phyloP scores from a whole-genome alignment of 30 jellyfish, hydroid and myxozoan species.

The Turritopsis rubra region DNA sequence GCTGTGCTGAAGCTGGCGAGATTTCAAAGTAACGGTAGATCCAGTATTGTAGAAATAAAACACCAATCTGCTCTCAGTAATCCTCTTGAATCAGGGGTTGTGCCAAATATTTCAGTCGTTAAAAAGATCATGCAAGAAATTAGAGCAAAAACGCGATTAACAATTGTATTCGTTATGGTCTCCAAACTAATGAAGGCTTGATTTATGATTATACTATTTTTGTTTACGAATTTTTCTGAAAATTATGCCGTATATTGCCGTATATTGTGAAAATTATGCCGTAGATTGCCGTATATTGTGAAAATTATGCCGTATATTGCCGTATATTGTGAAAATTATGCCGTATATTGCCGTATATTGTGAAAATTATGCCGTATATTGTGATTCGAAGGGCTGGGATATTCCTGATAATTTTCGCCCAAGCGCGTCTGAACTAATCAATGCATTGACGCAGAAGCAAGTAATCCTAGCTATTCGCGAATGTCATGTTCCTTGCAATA shows the following conservation, averaged over 20 bases:
- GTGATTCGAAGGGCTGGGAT: slow-evolving; percentile 18
- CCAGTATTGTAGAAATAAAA: background rate
- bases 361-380: background rate
- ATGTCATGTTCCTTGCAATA: background rate
- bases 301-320: background rate
- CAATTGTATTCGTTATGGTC: background rate
- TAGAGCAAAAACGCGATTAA: background rate
- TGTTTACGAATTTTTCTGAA: too few relatives aligned
- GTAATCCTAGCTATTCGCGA: background rate
- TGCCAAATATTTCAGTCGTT: background rate
- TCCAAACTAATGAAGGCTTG: background rate
- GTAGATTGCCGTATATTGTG: background rate
- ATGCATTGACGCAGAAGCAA: background rate
- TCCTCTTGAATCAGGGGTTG: background rate
- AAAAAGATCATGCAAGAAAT: background rate
- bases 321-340: background rate
- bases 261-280: background rate
- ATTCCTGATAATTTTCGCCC: background rate
- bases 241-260: background rate
- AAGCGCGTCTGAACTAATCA: background rate
- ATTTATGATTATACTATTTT: background rate
- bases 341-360: background rate
- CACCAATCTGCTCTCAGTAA: background rate
- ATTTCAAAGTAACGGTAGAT: background rate
- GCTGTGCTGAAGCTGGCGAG: background rate